phyloP scores from a whole-genome alignment of 2,797 vertebrate species.

The Remorina albescens region DNA sequence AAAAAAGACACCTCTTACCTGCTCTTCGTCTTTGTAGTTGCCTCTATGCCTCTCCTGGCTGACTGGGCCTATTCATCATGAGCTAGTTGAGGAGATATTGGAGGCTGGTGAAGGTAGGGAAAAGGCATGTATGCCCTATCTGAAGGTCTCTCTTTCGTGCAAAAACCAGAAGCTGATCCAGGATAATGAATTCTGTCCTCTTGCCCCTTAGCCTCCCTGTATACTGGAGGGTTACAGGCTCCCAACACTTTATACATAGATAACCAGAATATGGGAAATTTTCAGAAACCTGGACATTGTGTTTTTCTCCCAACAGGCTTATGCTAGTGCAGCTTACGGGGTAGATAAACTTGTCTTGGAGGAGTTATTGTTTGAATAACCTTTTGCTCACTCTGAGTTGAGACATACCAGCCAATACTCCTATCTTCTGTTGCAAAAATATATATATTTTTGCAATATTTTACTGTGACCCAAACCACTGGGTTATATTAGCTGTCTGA shows the following conservation, averaged over 20 bases:
- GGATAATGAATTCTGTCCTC: constrained; percentile 78
- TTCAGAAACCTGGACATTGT: constrained; percentile 32
- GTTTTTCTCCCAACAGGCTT: constrained; percentile 43
- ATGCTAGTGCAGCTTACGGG: constrained; percentile 18
- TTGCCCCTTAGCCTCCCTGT: constrained; percentile 65
- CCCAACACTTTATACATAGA: constrained; percentile 55
- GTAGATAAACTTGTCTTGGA: constrained; percentile 43
- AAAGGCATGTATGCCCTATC: constrained; percentile 65
- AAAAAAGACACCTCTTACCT: constrained; percentile 55
- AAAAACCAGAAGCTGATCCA: constrained; percentile 58
- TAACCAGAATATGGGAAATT: constrained; percentile 68
- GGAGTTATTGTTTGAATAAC: constrained; percentile 56
- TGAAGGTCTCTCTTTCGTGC: constrained; percentile 69
- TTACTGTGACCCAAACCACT: constrained; percentile 7
- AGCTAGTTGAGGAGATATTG: constrained; percentile 67
- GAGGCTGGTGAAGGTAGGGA: constrained; percentile 59
- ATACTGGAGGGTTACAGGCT: constrained; percentile 54
- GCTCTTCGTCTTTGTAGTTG: constrained; percentile 60
- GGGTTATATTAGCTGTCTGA: background rate
- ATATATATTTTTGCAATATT: background rate
- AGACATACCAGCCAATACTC: constrained; percentile 10
- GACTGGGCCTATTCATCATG: constrained; percentile 79
- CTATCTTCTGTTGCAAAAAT: background rate
- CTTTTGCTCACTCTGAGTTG: constrained; percentile 39
- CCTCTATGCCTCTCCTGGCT: constrained; percentile 54